Conservation (phyloP, 2,113 vertebrate genomes). For the Cyanoderma ruficeps region DNA sequence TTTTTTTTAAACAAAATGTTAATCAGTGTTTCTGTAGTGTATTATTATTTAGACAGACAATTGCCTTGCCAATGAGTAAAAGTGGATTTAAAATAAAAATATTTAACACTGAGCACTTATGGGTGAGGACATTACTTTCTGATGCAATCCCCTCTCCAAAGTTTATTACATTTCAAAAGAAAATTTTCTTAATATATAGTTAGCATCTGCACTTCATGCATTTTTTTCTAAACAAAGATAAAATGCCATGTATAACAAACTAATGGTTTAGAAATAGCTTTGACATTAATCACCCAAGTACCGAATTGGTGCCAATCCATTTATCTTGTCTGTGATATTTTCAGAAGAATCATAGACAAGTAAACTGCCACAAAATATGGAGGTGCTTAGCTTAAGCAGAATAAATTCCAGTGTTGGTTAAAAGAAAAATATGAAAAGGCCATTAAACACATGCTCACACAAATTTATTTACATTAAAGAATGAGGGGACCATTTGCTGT, state of each 20-base stretch:
- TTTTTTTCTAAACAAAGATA: background rate
- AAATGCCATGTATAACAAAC: background rate
- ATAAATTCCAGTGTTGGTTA: background rate
- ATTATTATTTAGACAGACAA: background rate
- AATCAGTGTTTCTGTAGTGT: background rate
- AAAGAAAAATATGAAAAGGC: conserved; percentile 25
- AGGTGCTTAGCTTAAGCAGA: background rate
- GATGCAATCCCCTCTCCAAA: background rate
- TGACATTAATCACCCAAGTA: conserved; percentile 7
- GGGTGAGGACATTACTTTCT: background rate
- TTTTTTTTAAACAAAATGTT: background rate
- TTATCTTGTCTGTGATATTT: conserved; percentile 6
- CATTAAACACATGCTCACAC: conserved; percentile 30
- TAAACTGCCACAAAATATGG: background rate
- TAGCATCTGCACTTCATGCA: background rate
- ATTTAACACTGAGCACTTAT: background rate
- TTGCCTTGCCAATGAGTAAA: background rate
- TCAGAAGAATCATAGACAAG: background rate
- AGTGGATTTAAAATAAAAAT: background rate
- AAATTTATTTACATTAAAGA: conserved; percentile 40
- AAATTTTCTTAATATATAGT: background rate
- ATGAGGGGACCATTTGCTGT: background rate
- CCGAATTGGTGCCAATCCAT: background rate
- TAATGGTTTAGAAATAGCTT: conserved; percentile 23
- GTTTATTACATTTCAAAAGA: background rate